phyloP scores from a whole-genome alignment of 2,888 invertebrate species.

The Papilio elwesi region DNA sequence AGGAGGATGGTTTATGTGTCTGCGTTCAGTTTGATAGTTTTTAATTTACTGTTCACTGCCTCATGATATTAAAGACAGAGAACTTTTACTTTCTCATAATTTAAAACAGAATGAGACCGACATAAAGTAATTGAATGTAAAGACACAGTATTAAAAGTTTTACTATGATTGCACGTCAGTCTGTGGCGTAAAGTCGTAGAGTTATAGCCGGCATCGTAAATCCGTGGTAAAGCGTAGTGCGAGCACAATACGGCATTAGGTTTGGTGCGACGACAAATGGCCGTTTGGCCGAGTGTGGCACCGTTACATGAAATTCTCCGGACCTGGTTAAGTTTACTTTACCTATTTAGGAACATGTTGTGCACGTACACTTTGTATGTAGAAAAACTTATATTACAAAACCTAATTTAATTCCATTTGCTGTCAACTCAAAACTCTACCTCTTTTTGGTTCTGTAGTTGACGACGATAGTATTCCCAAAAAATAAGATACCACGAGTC shows the following conservation, averaged over 20 bases:
- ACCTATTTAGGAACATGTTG: conserved; percentile 21
- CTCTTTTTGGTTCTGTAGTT: too few species aligned
- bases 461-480: too few species aligned
- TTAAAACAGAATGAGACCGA: background rate
- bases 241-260: conserved; percentile 40
- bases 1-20: too few species aligned
- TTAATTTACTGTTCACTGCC: too few species aligned
- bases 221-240: conserved; percentile 33
- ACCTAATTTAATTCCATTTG: too few species aligned
- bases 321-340: conserved; percentile 17
- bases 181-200: conserved; percentile 35
- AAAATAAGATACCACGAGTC: too few species aligned
- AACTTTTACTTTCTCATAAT: background rate
- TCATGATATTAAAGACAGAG: background rate
- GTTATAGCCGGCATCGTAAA: conserved; percentile 39
- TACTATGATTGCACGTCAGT: conserved; percentile 36
- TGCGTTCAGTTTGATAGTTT: too few species aligned
- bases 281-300: conserved; percentile 28
- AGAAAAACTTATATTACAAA: background rate
- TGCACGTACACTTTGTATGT: background rate
- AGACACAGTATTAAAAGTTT: conserved; percentile 11
- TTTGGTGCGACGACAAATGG: conserved; percentile 41
- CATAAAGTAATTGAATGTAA: conserved; percentile 4
- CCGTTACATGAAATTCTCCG: conserved; percentile 34
- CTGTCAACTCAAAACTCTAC: too few species aligned